Percentiles rank a stretch among this genome's conserved stretches.
phyloP scores from a whole-genome alignment of 2,113 vertebrate species.

The Shinisaurus crocodilurus region DNA sequence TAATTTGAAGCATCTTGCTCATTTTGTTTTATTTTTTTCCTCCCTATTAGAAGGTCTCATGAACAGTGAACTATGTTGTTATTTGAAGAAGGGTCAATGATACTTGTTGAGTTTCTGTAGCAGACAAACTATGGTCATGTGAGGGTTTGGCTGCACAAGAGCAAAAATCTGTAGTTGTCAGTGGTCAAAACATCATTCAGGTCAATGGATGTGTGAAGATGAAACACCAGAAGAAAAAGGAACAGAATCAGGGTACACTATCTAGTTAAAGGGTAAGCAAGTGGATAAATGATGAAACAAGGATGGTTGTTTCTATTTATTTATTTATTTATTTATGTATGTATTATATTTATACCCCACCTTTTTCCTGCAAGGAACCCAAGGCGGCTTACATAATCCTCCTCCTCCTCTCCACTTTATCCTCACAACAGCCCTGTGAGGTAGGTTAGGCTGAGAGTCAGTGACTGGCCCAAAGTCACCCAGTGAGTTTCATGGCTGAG shows the following conservation, averaged over 20 bases:
- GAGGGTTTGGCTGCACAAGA: not conserved
- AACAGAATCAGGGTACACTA: not conserved
- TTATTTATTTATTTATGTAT: too few species aligned
- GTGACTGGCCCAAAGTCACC: too few species aligned
- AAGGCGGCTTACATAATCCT: too few species aligned
- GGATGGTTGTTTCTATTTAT: too few species aligned
- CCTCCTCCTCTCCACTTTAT: too few species aligned
- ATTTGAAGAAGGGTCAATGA: not conserved
- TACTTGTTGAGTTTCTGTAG: conserved; percentile 10
- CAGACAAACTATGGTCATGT: not conserved
- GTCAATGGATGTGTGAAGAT: not conserved
- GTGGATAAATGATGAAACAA: not conserved
- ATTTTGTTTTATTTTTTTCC: not conserved
- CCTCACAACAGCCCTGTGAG: too few species aligned
- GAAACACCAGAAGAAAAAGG: not conserved
- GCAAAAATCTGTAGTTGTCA: not conserved
- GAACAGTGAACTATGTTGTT: conserved; percentile 1
- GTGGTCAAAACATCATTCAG: not conserved
- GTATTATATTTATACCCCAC: too few species aligned
- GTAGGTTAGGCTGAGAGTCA: too few species aligned
- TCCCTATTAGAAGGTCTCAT: conserved; percentile 4
- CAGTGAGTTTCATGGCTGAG: too few species aligned
- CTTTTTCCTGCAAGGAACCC: too few species aligned
- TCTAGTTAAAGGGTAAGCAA: not conserved
- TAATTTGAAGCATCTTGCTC: not conserved